Evolutionary conservation across 2,888 invertebrate genomes (phyloP), one percentile per base, ranked within the genome.

Genomic region (Noctua fimbriata): DNA sequence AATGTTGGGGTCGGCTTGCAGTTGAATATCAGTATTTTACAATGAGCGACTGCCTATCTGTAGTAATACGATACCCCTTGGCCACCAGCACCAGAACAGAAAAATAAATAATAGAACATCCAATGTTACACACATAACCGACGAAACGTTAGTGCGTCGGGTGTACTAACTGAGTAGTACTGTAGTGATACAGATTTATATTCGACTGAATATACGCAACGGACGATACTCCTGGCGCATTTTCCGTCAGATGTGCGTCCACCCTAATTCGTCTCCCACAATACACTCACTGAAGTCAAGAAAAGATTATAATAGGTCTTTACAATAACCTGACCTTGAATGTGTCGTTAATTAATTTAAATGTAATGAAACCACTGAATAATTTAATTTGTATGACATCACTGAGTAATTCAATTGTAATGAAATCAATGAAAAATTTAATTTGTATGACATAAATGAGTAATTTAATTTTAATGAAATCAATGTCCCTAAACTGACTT

Each of bases 201-300:
- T 32, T 32, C 18, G 16, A 32, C 18, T 3, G 18, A 32, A 28
- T 10, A 16, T 60, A 28, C 5, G 16, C 16, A 58, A 28, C 14
- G 14, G 58, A 14, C n/a, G 32, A 18, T 16, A 18, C 63, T 21
- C 32, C 21, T 36, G 4, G 10, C 18, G 9, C 0, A 65, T 65
- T 12, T 36, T 36, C 24, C 24, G 65, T 36, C 24, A 36, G 36
- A 36, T 65, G 24, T 24, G 24, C 21, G 65, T 65, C 12, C 3
- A 44, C 16, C 41, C n/a, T n/a, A 47, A 65, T 47, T 36, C 2
- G 21, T 44, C 12, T 41, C 52, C 16, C 21, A 28, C 7, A 44
- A 60, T 60, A 52, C 47, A 52, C 18, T n/a, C 28, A 32, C 63
- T 32, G 18, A 58, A 83, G 52, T 69, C 16, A 76, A 60, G 44